Conservation (phyloP, 2,888 invertebrate species). For the Cephonodes hylas region DNA sequence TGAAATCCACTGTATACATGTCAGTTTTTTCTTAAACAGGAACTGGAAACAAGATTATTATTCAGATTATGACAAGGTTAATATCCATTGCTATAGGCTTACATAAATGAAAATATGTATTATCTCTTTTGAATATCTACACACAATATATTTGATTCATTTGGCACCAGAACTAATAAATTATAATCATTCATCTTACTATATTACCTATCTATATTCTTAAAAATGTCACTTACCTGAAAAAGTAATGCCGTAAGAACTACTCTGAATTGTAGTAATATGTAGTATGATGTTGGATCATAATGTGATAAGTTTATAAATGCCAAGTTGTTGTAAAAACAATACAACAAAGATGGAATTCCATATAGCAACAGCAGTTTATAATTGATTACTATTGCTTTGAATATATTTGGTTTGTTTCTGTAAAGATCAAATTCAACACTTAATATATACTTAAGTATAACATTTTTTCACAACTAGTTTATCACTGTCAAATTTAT, state of each 20-base stretch:
- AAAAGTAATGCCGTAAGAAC: constrained; percentile 95
- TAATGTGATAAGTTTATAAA: constrained; percentile 94
- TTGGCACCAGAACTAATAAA: too few species aligned
- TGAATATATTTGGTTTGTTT: constrained; percentile 78
- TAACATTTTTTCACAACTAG: background rate
- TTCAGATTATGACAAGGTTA: too few species aligned
- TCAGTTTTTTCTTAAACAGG: constrained; percentile 91
- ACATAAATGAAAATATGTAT: too few species aligned
- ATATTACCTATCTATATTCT: too few species aligned
- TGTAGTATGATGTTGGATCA: constrained; percentile 96
- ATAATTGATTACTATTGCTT: constrained; percentile 81
- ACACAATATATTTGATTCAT: too few species aligned
- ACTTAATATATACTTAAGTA: background rate
- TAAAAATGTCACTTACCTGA: constrained; percentile 84
- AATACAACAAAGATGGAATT: constrained; percentile 94
- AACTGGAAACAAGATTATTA: constrained; percentile 79
- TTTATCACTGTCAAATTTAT: constrained; percentile 14
- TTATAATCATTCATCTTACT: too few species aligned
- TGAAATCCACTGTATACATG: constrained; percentile 93
- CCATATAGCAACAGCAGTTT: constrained; percentile 90
- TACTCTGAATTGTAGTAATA: constrained; percentile 93
- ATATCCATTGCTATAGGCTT: too few species aligned
- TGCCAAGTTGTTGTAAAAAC: constrained; percentile 96
- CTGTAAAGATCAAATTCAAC: constrained; percentile 74
- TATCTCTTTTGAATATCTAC: background rate